phyloP scores from a whole-genome alignment of 2,113 vertebrate species.

The Sula dactylatra region DNA sequence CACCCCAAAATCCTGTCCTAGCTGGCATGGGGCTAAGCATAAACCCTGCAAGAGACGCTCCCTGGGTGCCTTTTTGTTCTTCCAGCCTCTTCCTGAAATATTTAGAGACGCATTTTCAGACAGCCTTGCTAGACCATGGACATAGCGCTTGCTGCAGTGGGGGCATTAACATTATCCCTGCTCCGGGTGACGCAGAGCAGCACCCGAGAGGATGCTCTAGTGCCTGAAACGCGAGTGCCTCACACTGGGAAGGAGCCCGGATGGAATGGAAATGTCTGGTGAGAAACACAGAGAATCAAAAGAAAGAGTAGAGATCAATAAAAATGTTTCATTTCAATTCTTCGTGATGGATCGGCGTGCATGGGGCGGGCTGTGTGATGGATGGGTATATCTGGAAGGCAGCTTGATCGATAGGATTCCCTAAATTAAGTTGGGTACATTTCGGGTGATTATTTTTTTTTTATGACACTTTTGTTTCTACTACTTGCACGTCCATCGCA shows the following conservation, averaged over 20 bases:
- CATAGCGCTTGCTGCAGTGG: accelerated
- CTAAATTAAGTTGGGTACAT: background rate
- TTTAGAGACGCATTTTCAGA: background rate
- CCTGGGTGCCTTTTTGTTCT: background rate
- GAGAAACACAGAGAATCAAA: background rate
- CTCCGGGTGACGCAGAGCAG: no score
- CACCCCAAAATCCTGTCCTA: background rate
- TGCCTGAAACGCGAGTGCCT: background rate
- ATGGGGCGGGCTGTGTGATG: background rate
- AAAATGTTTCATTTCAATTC: background rate
- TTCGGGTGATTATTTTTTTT: background rate
- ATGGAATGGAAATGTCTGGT: background rate
- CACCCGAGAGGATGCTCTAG: background rate
- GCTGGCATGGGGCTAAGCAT: background rate
- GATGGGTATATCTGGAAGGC: background rate
- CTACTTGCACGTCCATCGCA: accelerated
- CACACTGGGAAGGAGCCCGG: background rate
- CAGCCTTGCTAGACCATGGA: background rate
- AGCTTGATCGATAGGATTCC: background rate
- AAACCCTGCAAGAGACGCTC: background rate
- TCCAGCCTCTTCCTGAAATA: background rate
- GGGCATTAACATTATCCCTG: background rate
- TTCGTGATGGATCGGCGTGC: background rate
- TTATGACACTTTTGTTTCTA: background rate
- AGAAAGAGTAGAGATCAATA: background rate